These are phyloP conservation scores for Drosophila mayri DNA, from an alignment of 1,140 invertebrate genomes.

Conservation along the genomic window DNA sequence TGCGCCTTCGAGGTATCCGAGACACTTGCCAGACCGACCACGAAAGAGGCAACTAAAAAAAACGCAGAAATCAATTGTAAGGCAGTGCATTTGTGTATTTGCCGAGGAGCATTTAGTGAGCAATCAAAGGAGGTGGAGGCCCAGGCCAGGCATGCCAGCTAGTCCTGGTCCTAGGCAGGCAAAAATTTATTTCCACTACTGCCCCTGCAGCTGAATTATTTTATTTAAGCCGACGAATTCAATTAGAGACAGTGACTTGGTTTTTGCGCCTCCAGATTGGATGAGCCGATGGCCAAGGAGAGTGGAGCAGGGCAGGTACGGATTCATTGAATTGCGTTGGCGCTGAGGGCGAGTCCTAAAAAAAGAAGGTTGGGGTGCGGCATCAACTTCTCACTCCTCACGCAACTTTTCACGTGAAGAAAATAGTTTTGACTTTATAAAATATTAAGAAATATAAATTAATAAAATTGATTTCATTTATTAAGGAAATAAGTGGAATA, in stretches of 20 bases:
- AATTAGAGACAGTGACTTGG: constrained; percentile 85
- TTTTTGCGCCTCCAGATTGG: constrained; percentile 73
- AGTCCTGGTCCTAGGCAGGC: constrained; percentile 50
- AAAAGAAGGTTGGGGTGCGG: constrained; percentile 65
- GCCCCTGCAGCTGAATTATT: constrained; percentile 85
- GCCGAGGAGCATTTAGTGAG: constrained; percentile 68
- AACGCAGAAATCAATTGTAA: constrained; percentile 77
- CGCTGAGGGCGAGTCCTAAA: constrained; percentile 74
- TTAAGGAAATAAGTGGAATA: not conserved
- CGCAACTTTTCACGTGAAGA: constrained; percentile 47
- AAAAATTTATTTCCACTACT: constrained; percentile 75
- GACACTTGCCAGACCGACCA: constrained; percentile 71
- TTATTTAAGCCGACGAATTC: constrained; percentile 85
- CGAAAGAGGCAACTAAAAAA: constrained; percentile 22
- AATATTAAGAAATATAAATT: not conserved
- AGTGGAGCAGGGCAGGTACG: not conserved
- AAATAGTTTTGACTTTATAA: not conserved
- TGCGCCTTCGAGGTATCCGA: constrained; percentile 71
- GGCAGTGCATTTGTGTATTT: constrained; percentile 27
- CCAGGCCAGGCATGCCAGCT: constrained; percentile 14
- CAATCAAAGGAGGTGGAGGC: constrained; percentile 58
- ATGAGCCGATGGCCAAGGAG: not conserved
- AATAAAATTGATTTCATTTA: not conserved
- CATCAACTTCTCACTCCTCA: constrained; percentile 30
- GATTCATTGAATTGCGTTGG: constrained; percentile 73